phyloP scores from a whole-genome alignment of 2,888 invertebrate genomes.

The Bugula neritina region DNA sequence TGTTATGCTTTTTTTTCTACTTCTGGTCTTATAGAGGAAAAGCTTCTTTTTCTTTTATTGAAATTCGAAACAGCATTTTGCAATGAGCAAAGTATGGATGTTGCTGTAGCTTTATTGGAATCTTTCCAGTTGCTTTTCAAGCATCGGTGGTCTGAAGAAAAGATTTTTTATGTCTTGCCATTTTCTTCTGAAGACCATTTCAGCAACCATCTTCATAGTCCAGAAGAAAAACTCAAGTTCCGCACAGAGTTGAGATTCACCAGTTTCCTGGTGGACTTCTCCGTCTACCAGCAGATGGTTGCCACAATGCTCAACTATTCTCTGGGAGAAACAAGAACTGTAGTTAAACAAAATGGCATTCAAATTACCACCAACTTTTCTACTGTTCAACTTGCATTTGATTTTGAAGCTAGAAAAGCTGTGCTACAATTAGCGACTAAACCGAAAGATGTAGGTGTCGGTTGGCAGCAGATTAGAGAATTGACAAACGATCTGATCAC shows the following conservation, averaged over 20 bases:
- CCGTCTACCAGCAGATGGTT: not conserved
- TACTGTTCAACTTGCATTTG: not conserved
- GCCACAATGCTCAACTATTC: not conserved
- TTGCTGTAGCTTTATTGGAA: not conserved
- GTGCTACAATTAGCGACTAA: not conserved
- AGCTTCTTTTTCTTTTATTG: not conserved
- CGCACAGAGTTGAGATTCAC: not conserved
- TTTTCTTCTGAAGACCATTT: not conserved
- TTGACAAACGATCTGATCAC: not conserved
- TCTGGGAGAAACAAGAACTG: not conserved
- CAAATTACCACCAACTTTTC: not conserved
- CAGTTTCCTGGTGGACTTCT: not conserved
- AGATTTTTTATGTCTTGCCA: not conserved
- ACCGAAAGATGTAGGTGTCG: not conserved
- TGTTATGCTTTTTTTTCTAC: not conserved
- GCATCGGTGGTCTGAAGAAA: not conserved
- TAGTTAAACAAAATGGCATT: not conserved
- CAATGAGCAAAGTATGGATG: not conserved
- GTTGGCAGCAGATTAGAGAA: not conserved
- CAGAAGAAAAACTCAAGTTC: not conserved
- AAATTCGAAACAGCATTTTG: not conserved
- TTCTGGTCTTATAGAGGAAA: not conserved
- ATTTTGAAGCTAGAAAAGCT: not conserved
- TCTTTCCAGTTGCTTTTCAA: not conserved
- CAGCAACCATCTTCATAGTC: not conserved